Conservation (phyloP, 2,888 invertebrate genomes). For the Drosophila multiciliata region DNA sequence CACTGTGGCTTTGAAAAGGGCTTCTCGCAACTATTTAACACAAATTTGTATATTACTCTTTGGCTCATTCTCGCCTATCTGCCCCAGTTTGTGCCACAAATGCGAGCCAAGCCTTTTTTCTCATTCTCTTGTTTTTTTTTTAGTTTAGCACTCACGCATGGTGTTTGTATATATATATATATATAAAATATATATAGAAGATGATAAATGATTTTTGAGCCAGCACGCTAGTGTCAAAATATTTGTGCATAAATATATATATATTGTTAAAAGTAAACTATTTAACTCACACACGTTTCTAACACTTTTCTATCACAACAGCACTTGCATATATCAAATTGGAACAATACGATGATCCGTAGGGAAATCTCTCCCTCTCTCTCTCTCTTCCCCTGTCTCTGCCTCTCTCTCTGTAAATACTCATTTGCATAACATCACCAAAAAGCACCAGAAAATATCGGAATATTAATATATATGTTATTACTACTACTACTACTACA, state of each 20-base stretch:
- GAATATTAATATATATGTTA: slow-evolving; percentile 38
- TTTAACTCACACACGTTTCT: slow-evolving; percentile 41
- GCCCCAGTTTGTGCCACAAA: slow-evolving; percentile 65
- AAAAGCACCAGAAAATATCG: slow-evolving; percentile 54
- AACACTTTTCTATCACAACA: slow-evolving; percentile 71
- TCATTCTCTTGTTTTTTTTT: slow-evolving; percentile 20
- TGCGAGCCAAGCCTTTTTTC: slow-evolving; percentile 70
- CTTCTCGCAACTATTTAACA: slow-evolving; percentile 9
- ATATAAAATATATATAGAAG: slow-evolving; percentile 44
- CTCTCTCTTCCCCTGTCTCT: slow-evolving; percentile 16
- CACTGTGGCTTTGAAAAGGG: slow-evolving; percentile 2
- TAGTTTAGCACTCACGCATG: slow-evolving; percentile 58
- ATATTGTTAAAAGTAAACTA: slow-evolving; percentile 9
- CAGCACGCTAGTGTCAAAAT: slow-evolving; percentile 44
- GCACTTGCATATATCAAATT: slow-evolving; percentile 84
- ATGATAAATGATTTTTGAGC: slow-evolving; percentile 71
- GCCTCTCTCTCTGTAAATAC: slow-evolving; percentile 46
- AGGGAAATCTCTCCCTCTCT: slow-evolving; percentile 41
- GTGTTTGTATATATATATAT: neutral
- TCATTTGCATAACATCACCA: slow-evolving; percentile 45
- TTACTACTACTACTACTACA: slow-evolving; percentile 9
- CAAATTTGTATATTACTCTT: slow-evolving; percentile 38
- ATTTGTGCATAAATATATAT: slow-evolving; percentile 18
- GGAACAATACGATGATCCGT: slow-evolving; percentile 83
- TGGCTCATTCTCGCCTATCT: slow-evolving; percentile 3